Evolutionary conservation across 2,113 vertebrate species (phyloP).

Genomic region (Epinephelus fuscoguttatus): DNA sequence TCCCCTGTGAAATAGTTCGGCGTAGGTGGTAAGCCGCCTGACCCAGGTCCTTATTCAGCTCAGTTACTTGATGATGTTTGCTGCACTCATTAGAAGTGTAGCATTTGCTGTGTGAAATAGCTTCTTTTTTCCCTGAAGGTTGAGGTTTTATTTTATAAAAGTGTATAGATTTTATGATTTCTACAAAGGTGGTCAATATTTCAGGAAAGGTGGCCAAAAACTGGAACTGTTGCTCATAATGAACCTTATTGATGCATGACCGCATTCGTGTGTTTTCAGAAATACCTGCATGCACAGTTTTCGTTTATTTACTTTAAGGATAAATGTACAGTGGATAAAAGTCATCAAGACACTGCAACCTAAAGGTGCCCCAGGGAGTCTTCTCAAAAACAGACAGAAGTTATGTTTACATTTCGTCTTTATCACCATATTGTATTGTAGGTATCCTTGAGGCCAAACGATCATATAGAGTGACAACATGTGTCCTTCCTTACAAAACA

Average conservation of each 20-base stretch:
- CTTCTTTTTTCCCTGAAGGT: not conserved
- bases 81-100: not conserved
- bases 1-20: not conserved
- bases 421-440: not conserved
- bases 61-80: not conserved
- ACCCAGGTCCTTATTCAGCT: not conserved
- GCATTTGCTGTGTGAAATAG: not conserved
- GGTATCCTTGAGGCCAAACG: too few relatives aligned
- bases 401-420: not conserved
- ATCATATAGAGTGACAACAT: too few relatives aligned
- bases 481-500: not conserved
- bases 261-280: not conserved
- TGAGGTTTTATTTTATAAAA: not conserved
- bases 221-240: conserved; percentile 1
- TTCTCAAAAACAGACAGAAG: not conserved
- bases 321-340: not conserved
- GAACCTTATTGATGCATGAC: not conserved
- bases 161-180: not conserved
- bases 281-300: not conserved
- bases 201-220: not conserved
- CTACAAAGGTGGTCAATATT: not conserved
- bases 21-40: not conserved
- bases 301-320: not conserved
- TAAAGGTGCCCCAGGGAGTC: not conserved
- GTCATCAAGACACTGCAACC: not conserved